Percentiles rank a stretch among this genome's conserved stretches.
These are phyloP conservation scores for Enteromius mattozi DNA, from an alignment of 2,797 vertebrate genomes.

Conservation along the genomic window DNA sequence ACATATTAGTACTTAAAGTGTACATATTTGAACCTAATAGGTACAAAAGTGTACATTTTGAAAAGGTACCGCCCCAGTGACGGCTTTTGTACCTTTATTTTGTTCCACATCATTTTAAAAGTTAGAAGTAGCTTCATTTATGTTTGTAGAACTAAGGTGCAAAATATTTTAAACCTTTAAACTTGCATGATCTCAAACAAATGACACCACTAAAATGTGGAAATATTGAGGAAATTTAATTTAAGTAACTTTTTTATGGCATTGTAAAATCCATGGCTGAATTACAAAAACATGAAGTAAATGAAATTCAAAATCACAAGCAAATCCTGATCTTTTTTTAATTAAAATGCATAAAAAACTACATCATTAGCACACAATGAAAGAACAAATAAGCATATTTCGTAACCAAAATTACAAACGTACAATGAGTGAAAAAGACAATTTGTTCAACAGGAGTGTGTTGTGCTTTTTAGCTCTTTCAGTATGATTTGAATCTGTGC, in stretches of 20 bases:
- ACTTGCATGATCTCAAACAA: not conserved
- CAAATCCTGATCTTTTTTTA: constrained; percentile 70
- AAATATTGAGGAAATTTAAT: constrained; percentile 12
- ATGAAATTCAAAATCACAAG: constrained; percentile 45
- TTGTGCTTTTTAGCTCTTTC: constrained; percentile 74
- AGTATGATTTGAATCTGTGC: constrained; percentile 69
- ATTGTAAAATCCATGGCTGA: constrained; percentile 39
- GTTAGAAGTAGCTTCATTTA: not conserved
- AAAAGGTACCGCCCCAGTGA: no score
- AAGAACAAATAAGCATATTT: constrained; percentile 77
- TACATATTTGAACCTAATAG: no score
- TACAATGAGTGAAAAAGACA: constrained; percentile 65
- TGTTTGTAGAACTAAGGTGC: not conserved
- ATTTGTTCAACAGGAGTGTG: constrained; percentile 67
- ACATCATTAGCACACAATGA: constrained; percentile 78
- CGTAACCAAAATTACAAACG: constrained; percentile 68
- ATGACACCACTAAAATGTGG: constrained; percentile 5
- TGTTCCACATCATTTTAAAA: not conserved
- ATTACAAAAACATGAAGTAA: constrained; percentile 18
- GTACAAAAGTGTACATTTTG: no score
- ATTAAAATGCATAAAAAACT: constrained; percentile 85
- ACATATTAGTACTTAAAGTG: no score
- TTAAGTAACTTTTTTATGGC: not conserved
- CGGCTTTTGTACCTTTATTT: no score
- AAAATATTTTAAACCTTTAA: not conserved